phyloP scores from a whole-genome alignment of 1,140 invertebrate species.

The Tetraneura akinire region DNA sequence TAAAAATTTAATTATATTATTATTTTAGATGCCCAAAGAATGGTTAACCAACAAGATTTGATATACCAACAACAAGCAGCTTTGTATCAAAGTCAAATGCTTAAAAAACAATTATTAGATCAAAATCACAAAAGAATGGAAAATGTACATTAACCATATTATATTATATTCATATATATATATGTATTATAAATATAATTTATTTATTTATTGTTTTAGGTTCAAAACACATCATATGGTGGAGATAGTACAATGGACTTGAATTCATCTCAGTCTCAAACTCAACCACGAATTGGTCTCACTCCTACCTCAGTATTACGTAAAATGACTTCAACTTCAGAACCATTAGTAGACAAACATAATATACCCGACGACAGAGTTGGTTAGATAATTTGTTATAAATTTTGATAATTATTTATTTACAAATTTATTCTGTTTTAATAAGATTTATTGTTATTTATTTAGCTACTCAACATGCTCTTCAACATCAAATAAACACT shows the following conservation, averaged over 20 bases:
- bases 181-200: neutral
- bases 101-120: conserved; percentile 43
- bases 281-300: conserved; percentile 44
- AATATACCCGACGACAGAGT: conserved; percentile 33
- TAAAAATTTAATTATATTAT: neutral
- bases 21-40: conserved; percentile 41
- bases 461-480: conserved; percentile 32
- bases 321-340: conserved; percentile 55
- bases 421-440: no score
- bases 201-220: neutral
- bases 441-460: neutral
- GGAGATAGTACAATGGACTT: neutral
- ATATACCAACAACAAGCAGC: conserved; percentile 43
- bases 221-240: conserved; percentile 28
- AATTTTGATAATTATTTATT: neutral
- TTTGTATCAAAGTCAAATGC: conserved; percentile 42
- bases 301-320: conserved; percentile 50
- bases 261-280: neutral
- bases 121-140: conserved; percentile 38
- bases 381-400: conserved; percentile 10
- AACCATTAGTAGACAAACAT: conserved; percentile 57
- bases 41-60: conserved; percentile 41
- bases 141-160: neutral
- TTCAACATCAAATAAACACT: conserved; percentile 41
- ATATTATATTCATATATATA: no score